Evolutionary conservation across 2,888 invertebrate species (phyloP), one percentile per base, ranked within the genome.

Genomic region (Euzetes globulus): DNA sequence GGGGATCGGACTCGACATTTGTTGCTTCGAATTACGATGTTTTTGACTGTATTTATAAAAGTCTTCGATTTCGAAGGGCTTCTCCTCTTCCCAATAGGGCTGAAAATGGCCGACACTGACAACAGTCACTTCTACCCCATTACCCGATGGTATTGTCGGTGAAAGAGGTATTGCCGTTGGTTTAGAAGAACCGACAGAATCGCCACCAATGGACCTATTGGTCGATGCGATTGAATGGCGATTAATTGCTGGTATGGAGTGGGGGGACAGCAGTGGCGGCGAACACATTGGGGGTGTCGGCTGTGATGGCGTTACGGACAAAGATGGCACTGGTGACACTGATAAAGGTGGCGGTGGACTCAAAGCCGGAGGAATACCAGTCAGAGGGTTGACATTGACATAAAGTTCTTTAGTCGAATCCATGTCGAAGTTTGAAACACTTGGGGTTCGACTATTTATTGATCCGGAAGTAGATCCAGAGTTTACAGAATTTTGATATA

Each of bases 1-100:
- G 19, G 1, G 9, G 19, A 19, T 4, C 80, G 41, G 41, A 41
- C 41, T 41, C 41, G 74, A 50, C 78, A 73, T 17, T 22, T 65
- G 65, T 37, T 65, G 33, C 11, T n/a, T 17, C 15, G 27, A 92
- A 47, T 70, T 89, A 77, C 94, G 87, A 82, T 91, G 93, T 82
- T 94, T 94, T 6, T 94, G 94, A 72, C 95, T 96, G 83, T 97
- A 97, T 84, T 96, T 97, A 83, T 95, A 97, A 83, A 94, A 96
- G 83, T 97, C 97, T 0, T 94, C 90, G 92, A 96, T 94, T 86
- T 96, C 96, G 84, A 95, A 97, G 3, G 96, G 96, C 82, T 97
- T 97, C 0, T 92, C 92, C 75, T 93, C 91, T 84, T 97, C 96
- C 76, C 79, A 79, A 72, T 92, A 93, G 0, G 93, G 93, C 82